Conservation (phyloP, 2,797 vertebrate genomes). For the Amblyraja radiata region DNA sequence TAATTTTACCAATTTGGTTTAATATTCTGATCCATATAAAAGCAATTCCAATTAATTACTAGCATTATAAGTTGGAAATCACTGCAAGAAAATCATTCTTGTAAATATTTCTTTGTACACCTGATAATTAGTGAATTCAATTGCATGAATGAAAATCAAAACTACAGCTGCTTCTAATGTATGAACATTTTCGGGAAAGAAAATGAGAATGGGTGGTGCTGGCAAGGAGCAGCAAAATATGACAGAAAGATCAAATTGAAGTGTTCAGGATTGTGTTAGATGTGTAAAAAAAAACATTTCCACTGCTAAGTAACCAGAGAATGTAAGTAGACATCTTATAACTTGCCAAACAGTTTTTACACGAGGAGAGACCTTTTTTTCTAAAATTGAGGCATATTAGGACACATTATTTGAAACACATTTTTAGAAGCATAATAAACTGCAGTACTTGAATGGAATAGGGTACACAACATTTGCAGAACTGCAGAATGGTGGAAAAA, state of each 20-base stretch:
- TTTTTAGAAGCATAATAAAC: background rate
- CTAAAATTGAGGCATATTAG: too few species aligned
- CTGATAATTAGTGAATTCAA: background rate
- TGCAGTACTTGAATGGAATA: background rate
- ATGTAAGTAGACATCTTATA: background rate
- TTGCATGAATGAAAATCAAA: background rate
- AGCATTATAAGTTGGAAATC: too few species aligned
- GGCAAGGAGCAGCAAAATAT: background rate
- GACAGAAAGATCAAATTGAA: background rate
- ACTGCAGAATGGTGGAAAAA: background rate
- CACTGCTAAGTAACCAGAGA: background rate
- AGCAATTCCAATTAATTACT: background rate
- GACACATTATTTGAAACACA: background rate
- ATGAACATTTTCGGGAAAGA: background rate
- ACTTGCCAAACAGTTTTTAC: background rate
- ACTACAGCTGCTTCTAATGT: background rate
- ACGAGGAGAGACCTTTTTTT: background rate
- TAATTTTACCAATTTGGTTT: background rate
- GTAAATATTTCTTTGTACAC: background rate
- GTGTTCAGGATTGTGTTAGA: background rate
- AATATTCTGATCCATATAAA: background rate
- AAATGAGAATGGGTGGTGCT: background rate
- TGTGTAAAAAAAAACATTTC: background rate
- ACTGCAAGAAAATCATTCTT: background rate
- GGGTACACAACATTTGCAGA: background rate